Evolutionary conservation across 2,113 vertebrate genomes (phyloP).

Genomic region (Chionis minor): DNA sequence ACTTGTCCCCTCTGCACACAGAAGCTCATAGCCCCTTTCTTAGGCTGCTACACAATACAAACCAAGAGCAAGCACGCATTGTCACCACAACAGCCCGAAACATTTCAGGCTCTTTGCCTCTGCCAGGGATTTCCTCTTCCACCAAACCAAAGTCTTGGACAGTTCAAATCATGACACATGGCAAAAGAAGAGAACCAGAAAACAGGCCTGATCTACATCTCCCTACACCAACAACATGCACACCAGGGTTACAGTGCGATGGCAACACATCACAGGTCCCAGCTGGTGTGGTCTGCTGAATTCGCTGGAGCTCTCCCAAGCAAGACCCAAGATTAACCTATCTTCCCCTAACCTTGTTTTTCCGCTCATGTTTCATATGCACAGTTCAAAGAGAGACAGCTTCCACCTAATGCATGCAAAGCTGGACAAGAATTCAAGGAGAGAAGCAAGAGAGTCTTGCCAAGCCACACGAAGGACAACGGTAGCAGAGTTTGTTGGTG

Average conservation of each 20-base stretch:
- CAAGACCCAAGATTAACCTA: not conserved
- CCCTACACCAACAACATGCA: not conserved
- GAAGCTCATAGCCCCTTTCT: not conserved
- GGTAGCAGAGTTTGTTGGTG: not conserved
- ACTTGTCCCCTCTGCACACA: not conserved
- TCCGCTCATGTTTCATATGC: not conserved
- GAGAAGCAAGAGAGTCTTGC: not conserved
- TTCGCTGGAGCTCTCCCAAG: not conserved
- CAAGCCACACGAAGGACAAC: not conserved
- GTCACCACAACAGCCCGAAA: not conserved
- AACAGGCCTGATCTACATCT: not conserved
- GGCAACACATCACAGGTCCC: not conserved
- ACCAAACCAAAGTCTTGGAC: not conserved
- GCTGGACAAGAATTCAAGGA: not conserved
- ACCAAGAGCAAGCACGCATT: fast-evolving
- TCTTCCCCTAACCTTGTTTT: not conserved
- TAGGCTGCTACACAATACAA: not conserved
- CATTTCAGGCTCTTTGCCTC: not conserved
- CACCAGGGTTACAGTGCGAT: not conserved
- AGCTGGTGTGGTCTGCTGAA: not conserved
- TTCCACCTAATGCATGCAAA: not conserved
- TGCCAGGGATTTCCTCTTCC: not conserved
- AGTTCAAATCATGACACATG: not conserved
- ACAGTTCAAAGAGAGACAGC: not conserved
- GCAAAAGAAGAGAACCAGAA: not conserved